A percentile compares a stretch with the other conserved stretches of the same genome.
Evolutionary conservation across 2,113 vertebrate species (phyloP).

Genomic region (Gavia stellata): DNA sequence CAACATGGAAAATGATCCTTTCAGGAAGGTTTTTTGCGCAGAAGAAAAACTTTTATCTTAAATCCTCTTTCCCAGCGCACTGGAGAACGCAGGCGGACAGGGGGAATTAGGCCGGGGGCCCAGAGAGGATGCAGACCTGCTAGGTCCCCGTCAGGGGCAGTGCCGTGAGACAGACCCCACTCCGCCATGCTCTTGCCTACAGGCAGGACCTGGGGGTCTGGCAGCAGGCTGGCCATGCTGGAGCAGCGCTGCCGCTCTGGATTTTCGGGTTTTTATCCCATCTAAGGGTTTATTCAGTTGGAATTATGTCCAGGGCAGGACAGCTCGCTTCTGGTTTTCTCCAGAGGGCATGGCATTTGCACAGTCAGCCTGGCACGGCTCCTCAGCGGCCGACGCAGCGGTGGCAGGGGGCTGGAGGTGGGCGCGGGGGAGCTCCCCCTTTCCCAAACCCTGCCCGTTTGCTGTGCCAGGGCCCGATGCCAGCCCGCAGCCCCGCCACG

Average conservation of each 20-base stretch:
- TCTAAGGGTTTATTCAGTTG: fast-evolving
- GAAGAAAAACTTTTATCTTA: neutral
- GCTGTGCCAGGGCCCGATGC: neutral
- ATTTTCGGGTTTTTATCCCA: neutral
- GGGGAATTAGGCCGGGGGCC: neutral
- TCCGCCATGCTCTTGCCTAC: fast-evolving
- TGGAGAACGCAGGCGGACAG: fast-evolving
- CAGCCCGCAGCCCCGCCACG: neutral
- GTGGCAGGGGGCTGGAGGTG: neutral
- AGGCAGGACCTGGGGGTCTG: fast-evolving
- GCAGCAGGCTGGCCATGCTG: fast-evolving
- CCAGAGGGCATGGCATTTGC: too few species aligned
- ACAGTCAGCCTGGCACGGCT: too few species aligned
- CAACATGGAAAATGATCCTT: fast-evolving
- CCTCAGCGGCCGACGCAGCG: fast-evolving
- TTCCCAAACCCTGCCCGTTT: neutral
- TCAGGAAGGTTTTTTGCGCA: neutral
- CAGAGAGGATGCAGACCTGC: neutral
- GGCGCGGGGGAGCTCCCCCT: neutral
- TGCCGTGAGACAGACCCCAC: fast-evolving
- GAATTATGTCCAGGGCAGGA: fast-evolving
- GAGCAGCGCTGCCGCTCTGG: neutral
- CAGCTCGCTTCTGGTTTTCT: neutral
- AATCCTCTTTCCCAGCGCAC: neutral
- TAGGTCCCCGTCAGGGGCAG: too few species aligned